phyloP scores from a whole-genome alignment of 2,888 invertebrate species.

The Orthosia incerta region DNA sequence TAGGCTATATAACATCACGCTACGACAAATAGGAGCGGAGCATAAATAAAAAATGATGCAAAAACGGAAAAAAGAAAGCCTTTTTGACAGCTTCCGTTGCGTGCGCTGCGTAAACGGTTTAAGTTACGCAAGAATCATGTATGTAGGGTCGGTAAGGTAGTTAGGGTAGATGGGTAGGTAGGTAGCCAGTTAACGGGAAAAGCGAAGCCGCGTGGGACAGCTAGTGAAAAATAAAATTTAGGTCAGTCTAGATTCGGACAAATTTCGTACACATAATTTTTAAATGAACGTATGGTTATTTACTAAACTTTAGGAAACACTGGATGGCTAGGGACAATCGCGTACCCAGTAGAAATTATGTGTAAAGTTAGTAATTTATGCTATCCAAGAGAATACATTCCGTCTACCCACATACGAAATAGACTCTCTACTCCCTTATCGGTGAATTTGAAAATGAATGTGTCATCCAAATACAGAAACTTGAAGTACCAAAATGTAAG shows the following conservation, averaged over 20 bases:
- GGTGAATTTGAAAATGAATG: slow-evolving; percentile 41
- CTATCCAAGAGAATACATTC: slow-evolving; percentile 35
- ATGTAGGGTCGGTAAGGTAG: too few species aligned
- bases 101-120: too few species aligned
- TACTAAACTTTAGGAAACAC: slow-evolving; percentile 31
- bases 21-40: too few species aligned
- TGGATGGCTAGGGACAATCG: slow-evolving; percentile 26
- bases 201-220: too few species aligned
- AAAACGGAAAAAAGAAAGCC: too few species aligned
- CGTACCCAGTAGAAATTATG: slow-evolving; percentile 46
- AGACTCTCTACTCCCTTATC: slow-evolving; percentile 45
- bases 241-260: slow-evolving; percentile 22
- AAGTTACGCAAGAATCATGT: too few species aligned
- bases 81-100: too few species aligned
- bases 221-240: slow-evolving; percentile 21
- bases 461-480: slow-evolving; percentile 48
- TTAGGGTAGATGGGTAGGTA: too few species aligned
- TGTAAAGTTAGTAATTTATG: slow-evolving; percentile 55
- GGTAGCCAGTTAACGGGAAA: too few species aligned
- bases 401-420: slow-evolving; percentile 31
- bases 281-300: slow-evolving; percentile 16
- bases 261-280: slow-evolving; percentile 15
- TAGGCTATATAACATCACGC: too few species aligned
- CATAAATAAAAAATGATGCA: too few species aligned
- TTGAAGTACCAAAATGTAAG: slow-evolving; percentile 44